Conservation (phyloP, 2,888 invertebrate genomes). For the Sphinx pinastri region DNA sequence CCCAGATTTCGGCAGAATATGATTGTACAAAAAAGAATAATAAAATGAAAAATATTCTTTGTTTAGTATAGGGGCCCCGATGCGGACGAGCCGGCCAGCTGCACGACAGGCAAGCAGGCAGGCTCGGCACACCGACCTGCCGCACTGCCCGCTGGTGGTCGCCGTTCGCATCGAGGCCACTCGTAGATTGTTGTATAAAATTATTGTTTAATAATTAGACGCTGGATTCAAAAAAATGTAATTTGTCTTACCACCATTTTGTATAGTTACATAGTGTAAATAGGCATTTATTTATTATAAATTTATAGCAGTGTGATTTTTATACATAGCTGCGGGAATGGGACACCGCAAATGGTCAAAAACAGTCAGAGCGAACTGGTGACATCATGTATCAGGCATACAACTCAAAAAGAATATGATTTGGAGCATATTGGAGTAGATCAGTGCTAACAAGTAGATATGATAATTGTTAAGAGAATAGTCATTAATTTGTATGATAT, state of each 20-base stretch:
- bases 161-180: conserved; percentile 49
- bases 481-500: conserved; percentile 85
- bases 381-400: conserved; percentile 70
- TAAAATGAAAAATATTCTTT: conserved; percentile 70
- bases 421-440: conserved; percentile 80
- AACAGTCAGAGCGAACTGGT: conserved; percentile 73
- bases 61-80: conserved; percentile 61
- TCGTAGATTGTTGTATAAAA: conserved; percentile 74
- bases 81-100: conserved; percentile 1
- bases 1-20: conserved; percentile 77
- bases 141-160: neutral
- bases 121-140: neutral
- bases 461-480: conserved; percentile 84
- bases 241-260: conserved; percentile 83
- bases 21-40: conserved; percentile 79
- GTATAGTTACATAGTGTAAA: conserved; percentile 84
- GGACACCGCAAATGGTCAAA: conserved; percentile 69
- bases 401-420: conserved; percentile 69
- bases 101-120: neutral
- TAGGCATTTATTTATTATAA: conserved; percentile 85
- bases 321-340: conserved; percentile 81
- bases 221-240: conserved; percentile 77
- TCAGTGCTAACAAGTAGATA: conserved; percentile 80
- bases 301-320: conserved; percentile 82
- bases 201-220: conserved; percentile 77